Percentiles rank a stretch among this genome's conserved stretches.
Conservation (phyloP, 2,888 invertebrate species). For the Plagiodera versicolora region DNA sequence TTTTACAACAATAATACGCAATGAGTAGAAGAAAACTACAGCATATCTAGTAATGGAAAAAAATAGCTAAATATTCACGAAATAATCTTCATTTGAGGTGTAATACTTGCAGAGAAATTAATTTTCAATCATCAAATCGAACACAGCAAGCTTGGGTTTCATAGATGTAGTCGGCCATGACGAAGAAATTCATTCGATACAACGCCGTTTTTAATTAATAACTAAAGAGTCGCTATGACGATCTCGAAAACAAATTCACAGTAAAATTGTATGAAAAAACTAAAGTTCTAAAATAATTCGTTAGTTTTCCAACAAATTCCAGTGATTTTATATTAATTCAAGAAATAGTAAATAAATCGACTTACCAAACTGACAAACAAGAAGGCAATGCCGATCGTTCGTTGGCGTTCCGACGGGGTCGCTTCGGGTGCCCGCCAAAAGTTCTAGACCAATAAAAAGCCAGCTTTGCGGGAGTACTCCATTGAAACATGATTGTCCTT, state of each 20-base stretch:
- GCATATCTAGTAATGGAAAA: constrained; percentile 33
- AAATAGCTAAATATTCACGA: constrained; percentile 45
- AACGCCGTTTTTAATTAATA: constrained; percentile 46
- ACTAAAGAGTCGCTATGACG: constrained; percentile 38
- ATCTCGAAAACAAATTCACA: constrained; percentile 35
- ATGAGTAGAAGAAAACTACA: constrained; percentile 30
- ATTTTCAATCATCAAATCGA: constrained; percentile 46
- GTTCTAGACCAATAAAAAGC: constrained; percentile 43
- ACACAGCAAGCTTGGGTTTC: constrained; percentile 33
- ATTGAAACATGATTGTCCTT: constrained; percentile 32
- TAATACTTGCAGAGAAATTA: constrained; percentile 43
- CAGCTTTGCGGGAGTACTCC: constrained; percentile 29
- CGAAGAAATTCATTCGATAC: constrained; percentile 46
- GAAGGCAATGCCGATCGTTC: constrained; percentile 34
- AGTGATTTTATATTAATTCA: constrained; percentile 50
- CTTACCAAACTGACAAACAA: constrained; percentile 44
- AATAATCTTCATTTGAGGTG: constrained; percentile 25
- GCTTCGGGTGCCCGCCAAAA: constrained; percentile 52
- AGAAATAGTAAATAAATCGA: constrained; percentile 46
- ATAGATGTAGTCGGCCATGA: constrained; percentile 49
- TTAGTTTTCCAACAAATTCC: constrained; percentile 46
- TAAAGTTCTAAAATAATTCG: constrained; percentile 49
- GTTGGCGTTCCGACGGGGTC: constrained; percentile 51
- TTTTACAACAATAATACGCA: constrained; percentile 42
- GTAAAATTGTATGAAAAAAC: constrained; percentile 52